Conservation (phyloP, 1,140 invertebrate genomes). For the Portunus trituberculatus region DNA sequence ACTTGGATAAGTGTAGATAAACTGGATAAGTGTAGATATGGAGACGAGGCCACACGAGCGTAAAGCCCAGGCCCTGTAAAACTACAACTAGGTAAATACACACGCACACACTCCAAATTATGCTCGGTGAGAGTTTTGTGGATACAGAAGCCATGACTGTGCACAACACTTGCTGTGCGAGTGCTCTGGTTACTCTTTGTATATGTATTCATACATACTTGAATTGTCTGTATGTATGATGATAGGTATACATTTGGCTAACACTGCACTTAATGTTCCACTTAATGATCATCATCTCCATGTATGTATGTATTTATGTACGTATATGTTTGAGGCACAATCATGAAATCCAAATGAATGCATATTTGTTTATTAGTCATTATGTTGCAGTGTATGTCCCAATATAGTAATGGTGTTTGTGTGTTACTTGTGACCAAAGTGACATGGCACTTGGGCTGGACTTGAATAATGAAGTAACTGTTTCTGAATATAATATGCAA, state of each 20-base stretch:
- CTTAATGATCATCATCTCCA: not conserved
- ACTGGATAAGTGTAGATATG: too few relatives aligned
- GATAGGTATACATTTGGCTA: not conserved
- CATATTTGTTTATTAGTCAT: not conserved
- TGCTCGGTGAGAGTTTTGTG: not conserved
- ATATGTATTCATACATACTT: not conserved
- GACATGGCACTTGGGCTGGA: not conserved
- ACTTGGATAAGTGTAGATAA: not conserved
- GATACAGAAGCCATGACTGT: not conserved
- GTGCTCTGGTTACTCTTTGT: not conserved
- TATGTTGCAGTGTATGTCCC: not conserved
- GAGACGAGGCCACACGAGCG: too few relatives aligned
- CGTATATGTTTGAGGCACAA: slow-evolving; percentile 18
- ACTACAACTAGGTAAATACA: too few relatives aligned
- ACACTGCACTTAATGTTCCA: not conserved
- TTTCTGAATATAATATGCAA: too few relatives aligned
- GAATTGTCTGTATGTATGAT: not conserved
- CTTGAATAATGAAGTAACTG: not conserved
- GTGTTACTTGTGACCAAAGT: not conserved
- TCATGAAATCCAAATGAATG: not conserved
- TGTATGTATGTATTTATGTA: slow-evolving; percentile 45
- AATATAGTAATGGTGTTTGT: not conserved
- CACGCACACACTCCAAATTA: not conserved
- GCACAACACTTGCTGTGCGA: not conserved
- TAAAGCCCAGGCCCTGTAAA: too few relatives aligned